A percentile compares a stretch with the other conserved stretches of the same genome.
These are phyloP conservation scores for Drosophila rhopaloa DNA, from an alignment of 1,140 invertebrate genomes.

Conservation along the genomic window DNA sequence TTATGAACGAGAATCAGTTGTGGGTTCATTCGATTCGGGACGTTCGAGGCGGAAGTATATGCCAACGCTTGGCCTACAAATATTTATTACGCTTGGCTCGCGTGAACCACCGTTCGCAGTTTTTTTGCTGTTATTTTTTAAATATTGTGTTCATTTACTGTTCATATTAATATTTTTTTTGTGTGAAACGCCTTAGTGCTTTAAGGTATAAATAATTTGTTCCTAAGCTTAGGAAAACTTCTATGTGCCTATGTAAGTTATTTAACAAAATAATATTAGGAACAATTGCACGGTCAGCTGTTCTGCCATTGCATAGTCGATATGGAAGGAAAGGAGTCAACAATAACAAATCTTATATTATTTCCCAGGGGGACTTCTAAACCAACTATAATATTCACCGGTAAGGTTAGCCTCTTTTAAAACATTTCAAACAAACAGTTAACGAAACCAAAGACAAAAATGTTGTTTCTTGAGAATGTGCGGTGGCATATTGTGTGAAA, in stretches of 20 bases:
- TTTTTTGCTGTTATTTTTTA: constrained; percentile 1
- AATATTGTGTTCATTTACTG: neutral
- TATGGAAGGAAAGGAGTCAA: neutral
- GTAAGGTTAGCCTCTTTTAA: neutral
- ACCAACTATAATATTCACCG: neutral
- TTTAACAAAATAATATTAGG: neutral
- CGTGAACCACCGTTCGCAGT: constrained; percentile 1
- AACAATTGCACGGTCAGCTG: constrained; percentile 1
- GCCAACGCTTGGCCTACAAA: constrained; percentile 34
- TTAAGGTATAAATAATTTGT: neutral
- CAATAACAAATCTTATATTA: neutral
- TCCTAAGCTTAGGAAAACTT: neutral
- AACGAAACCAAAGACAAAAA: neutral
- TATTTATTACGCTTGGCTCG: constrained; percentile 6
- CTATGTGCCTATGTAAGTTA: constrained; percentile 8
- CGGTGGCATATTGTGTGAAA: too few species aligned
- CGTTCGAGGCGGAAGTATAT: constrained; percentile 81
- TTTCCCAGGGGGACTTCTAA: neutral
- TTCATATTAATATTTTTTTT: constrained; percentile 1
- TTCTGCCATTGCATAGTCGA: neutral
- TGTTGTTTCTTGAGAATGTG: too few species aligned
- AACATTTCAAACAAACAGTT: neutral
- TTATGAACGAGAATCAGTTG: constrained; percentile 79
- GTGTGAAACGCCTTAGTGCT: constrained; percentile 1
- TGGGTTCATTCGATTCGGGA: constrained; percentile 83